Conservation (phyloP, 2,888 invertebrate species). For the Drosophila imparisetae region DNA sequence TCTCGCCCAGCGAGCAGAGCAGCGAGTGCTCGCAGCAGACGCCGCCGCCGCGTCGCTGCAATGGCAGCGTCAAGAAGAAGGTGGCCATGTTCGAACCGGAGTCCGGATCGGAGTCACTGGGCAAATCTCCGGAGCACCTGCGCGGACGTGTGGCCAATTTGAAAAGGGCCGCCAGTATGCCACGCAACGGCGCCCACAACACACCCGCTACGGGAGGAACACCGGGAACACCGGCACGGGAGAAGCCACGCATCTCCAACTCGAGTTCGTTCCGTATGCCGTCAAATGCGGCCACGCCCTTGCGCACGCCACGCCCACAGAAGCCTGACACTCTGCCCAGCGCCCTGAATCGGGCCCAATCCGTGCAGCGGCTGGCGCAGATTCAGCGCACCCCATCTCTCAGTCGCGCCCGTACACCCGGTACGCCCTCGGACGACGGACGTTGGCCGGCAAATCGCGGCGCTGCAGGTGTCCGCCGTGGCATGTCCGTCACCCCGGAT, state of each 20-base stretch:
- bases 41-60: constrained; percentile 61
- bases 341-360: constrained; percentile 84
- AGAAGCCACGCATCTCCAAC: constrained; percentile 49
- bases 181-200: constrained; percentile 80
- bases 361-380: constrained; percentile 79
- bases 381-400: constrained; percentile 85
- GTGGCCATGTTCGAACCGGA: constrained; percentile 86
- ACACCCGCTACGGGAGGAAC: constrained; percentile 75
- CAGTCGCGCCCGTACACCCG: constrained; percentile 87
- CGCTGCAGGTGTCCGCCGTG: constrained; percentile 70
- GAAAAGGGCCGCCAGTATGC: constrained; percentile 85
- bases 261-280: constrained; percentile 85
- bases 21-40: constrained; percentile 89
- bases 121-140: constrained; percentile 76
- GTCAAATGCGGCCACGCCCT: constrained; percentile 57
- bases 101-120: constrained; percentile 18
- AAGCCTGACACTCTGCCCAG: constrained; percentile 86
- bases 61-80: constrained; percentile 86
- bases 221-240: constrained; percentile 84
- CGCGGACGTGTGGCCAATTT: constrained; percentile 84
- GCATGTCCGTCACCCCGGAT: constrained; percentile 82
- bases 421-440: constrained; percentile 89
- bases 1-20: constrained; percentile 88
- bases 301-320: constrained; percentile 82
- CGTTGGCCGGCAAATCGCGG: constrained; percentile 87